Conservation (phyloP, 2,113 vertebrate species). For the Macrotis lagotis region DNA sequence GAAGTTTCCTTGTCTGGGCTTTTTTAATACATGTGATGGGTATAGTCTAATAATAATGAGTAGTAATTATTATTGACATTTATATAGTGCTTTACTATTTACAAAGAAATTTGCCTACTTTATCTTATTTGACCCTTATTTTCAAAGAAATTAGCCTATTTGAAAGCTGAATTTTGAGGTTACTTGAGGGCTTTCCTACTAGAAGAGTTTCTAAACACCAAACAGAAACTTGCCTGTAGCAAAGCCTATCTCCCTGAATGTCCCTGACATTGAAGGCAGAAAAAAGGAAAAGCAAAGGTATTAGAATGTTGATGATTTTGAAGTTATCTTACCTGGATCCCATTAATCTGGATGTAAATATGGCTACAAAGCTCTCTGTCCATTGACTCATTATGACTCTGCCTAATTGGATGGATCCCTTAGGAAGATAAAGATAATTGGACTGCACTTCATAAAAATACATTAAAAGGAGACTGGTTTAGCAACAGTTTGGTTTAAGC, state of each 20-base stretch:
- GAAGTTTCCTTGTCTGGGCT: background rate
- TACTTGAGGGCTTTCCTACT: background rate
- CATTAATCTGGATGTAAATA: conserved; percentile 79
- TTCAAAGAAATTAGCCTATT: background rate
- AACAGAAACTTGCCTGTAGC: conserved; percentile 64
- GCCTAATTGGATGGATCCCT: conserved; percentile 80
- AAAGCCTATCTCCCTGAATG: conserved; percentile 61
- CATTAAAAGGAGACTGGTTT: conserved; percentile 70
- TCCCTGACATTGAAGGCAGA: conserved; percentile 67
- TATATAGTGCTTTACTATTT: background rate
- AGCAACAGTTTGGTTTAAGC: conserved; percentile 64
- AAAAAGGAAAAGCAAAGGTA: conserved; percentile 70
- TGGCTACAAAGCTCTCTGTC: conserved; percentile 71
- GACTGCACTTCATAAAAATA: conserved; percentile 79
- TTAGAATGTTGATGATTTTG: conserved; percentile 77
- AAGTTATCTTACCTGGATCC: conserved; percentile 78
- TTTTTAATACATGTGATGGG: background rate
- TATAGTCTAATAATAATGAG: background rate
- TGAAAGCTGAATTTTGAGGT: conserved; percentile 19
- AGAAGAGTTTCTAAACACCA: conserved; percentile 54
- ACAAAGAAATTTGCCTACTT: background rate
- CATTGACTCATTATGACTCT: conserved; percentile 70
- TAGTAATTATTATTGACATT: background rate
- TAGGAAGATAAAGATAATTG: conserved; percentile 82
- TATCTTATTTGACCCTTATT: background rate